phyloP scores from a whole-genome alignment of 1,140 invertebrate species.

The Trachymyrmex septentrionalis region DNA sequence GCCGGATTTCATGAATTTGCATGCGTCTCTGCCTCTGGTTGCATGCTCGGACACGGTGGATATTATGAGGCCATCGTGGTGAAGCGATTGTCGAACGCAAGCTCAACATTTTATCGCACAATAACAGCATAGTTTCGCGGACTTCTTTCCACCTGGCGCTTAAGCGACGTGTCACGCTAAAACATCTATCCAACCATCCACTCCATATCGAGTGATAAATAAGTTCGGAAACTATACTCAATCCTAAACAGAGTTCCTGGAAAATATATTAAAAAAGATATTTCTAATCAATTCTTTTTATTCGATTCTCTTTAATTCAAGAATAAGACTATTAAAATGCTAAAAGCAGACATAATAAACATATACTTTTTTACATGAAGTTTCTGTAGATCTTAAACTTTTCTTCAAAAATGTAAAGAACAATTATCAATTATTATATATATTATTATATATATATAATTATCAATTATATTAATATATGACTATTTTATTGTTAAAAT shows the following conservation, averaged over 20 bases:
- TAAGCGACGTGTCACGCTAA: constrained; percentile 6
- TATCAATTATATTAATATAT: neutral
- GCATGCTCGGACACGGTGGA: neutral
- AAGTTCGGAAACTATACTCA: neutral
- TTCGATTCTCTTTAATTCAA: neutral
- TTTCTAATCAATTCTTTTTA: neutral
- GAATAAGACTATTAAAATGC: neutral
- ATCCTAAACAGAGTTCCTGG: neutral
- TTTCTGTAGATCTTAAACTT: neutral
- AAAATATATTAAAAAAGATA: constrained; percentile 14
- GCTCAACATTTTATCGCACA: constrained; percentile 48
- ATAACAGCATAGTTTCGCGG: constrained; percentile 25
- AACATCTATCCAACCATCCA: neutral
- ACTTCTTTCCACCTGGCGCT: constrained; percentile 47
- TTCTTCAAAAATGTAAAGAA: neutral
- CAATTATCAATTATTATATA: neutral
- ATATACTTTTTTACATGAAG: neutral
- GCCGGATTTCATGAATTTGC: constrained; percentile 53
- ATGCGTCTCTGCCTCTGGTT: constrained; percentile 14
- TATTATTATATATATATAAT: too few species aligned
- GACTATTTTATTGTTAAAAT: neutral
- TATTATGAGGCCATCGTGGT: constrained; percentile 20
- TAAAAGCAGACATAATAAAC: neutral
- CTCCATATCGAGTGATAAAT: neutral
- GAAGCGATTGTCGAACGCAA: constrained; percentile 23